phyloP scores from a whole-genome alignment of 2,888 invertebrate species.

The Lampropteryx suffumata region DNA sequence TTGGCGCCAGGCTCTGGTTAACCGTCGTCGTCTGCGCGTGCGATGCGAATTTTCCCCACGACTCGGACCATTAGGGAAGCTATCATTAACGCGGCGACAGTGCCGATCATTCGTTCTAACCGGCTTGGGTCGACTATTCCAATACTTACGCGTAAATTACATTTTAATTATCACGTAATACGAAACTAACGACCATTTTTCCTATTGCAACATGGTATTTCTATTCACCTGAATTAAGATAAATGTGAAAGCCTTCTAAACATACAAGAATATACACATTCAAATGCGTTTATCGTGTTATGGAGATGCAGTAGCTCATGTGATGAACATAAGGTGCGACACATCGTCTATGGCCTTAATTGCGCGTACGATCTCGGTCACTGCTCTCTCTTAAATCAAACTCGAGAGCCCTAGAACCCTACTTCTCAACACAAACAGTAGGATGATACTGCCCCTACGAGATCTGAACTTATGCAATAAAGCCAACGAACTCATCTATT shows the following conservation, averaged over 20 bases:
- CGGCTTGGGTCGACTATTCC: slow-evolving; percentile 51
- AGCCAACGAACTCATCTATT: slow-evolving; percentile 59
- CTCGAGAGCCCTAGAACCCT: slow-evolving; percentile 76
- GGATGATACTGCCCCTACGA: slow-evolving; percentile 65
- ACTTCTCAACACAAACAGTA: slow-evolving; percentile 58
- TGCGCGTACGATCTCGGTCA: slow-evolving; percentile 66
- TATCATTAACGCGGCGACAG: slow-evolving; percentile 76
- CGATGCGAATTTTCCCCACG: slow-evolving; percentile 72
- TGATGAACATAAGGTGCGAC: slow-evolving; percentile 44
- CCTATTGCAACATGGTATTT: slow-evolving; percentile 19
- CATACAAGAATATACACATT: slow-evolving; percentile 1
- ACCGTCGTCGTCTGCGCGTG: slow-evolving; percentile 70
- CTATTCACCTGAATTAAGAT: slow-evolving; percentile 10
- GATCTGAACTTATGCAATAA: slow-evolving; percentile 64
- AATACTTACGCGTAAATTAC: slow-evolving; percentile 46
- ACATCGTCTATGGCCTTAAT: slow-evolving; percentile 77
- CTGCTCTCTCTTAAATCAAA: slow-evolving; percentile 81
- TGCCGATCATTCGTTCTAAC: slow-evolving; percentile 59
- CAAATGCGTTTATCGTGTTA: slow-evolving; percentile 21
- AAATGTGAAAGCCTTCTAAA: slow-evolving; percentile 18
- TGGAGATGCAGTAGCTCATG: slow-evolving; percentile 25
- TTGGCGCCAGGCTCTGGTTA: slow-evolving; percentile 67
- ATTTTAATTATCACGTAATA: slow-evolving; percentile 49
- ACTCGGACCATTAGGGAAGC: slow-evolving; percentile 70
- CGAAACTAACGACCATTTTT: slow-evolving; percentile 33